Evolutionary conservation across 2,797 vertebrate genomes (phyloP).

Genomic region (Cossypha niveicapilla): DNA sequence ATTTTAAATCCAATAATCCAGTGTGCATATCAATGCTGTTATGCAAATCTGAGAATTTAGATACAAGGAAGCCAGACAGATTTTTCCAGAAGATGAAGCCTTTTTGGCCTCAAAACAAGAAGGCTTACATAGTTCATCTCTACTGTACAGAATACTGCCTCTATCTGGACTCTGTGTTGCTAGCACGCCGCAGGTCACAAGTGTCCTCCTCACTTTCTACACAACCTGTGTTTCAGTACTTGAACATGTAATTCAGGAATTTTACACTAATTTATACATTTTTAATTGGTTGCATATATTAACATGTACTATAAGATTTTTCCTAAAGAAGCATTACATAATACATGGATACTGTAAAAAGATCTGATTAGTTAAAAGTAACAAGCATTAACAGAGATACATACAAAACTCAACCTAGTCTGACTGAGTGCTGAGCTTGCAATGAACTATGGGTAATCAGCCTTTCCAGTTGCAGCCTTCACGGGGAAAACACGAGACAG

Average conservation of each 20-base stretch:
- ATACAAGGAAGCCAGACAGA: constrained; percentile 67
- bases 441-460: constrained; percentile 75
- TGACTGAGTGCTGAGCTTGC: constrained; percentile 76
- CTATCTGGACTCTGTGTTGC: constrained; percentile 65
- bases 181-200: constrained; percentile 61
- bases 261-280: constrained; percentile 85
- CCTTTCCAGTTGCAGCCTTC: constrained; percentile 79
- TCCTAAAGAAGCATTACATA: constrained; percentile 84
- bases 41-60: constrained; percentile 71
- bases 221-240: constrained; percentile 75
- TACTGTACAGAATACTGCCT: constrained; percentile 76
- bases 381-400: constrained; percentile 84
- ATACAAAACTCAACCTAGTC: constrained; percentile 81
- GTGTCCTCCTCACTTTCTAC: constrained; percentile 71
- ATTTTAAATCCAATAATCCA: constrained; percentile 72
- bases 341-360: constrained; percentile 91
- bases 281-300: constrained; percentile 85
- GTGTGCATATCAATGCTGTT: constrained; percentile 69
- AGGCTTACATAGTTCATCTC: constrained; percentile 66
- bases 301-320: constrained; percentile 85
- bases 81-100: constrained; percentile 69
- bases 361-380: constrained; percentile 90
- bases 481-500: constrained; percentile 71
- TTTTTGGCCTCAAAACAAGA: constrained; percentile 67
- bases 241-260: constrained; percentile 74